Conservation (phyloP, 2,113 vertebrate genomes). For the Etia nguti region DNA sequence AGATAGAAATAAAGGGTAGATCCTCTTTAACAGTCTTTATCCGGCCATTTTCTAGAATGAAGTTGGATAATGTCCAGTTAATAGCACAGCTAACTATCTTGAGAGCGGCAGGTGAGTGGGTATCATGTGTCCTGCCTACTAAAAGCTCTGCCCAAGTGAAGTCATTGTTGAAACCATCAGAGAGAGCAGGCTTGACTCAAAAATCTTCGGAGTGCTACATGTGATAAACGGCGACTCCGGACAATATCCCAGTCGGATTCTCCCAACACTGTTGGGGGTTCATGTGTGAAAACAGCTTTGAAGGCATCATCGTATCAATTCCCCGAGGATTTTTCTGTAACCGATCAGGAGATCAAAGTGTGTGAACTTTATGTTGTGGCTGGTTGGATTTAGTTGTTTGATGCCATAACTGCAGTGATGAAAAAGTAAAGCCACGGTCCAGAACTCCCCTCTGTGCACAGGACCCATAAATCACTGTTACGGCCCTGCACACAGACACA, state of each 20-base stretch:
- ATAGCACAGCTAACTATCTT: not conserved
- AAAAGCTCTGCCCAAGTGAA: not conserved
- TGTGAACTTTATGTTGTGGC: not conserved
- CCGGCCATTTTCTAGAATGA: not conserved
- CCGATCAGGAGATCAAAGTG: not conserved
- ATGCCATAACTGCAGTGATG: not conserved
- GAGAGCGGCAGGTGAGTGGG: not conserved
- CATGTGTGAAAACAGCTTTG: not conserved
- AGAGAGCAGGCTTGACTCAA: not conserved
- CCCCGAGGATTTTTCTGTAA: not conserved
- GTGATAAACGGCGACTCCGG: not conserved
- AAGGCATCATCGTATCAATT: not conserved
- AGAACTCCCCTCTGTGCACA: not conserved
- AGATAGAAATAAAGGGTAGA: not conserved
- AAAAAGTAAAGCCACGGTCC: conserved; percentile 5
- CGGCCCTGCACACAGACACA: conserved; percentile 30
- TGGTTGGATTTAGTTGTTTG: conserved; percentile 18
- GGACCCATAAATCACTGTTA: conserved; percentile 47
- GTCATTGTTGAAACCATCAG: not conserved
- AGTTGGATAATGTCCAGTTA: not conserved
- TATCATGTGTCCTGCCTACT: not conserved
- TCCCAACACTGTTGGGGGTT: not conserved
- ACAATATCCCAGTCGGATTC: not conserved
- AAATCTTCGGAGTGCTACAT: not conserved
- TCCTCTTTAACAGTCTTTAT: not conserved